Evolutionary conservation across 2,797 vertebrate genomes (phyloP).

Genomic region (Triplophysa yarkandensis): DNA sequence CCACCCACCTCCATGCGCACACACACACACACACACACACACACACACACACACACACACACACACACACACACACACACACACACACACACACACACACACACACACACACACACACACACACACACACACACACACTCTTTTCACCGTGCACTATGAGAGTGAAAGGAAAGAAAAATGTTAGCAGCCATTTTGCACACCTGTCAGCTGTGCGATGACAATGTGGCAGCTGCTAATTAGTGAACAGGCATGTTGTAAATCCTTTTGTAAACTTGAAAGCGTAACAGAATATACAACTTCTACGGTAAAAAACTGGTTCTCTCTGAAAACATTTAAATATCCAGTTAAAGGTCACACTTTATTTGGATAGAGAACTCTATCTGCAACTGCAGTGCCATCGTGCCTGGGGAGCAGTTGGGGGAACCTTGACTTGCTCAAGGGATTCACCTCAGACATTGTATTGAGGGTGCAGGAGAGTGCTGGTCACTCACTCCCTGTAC

Average conservation of each 20-base stretch:
- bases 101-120: constrained; percentile 17
- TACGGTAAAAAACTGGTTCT: no score
- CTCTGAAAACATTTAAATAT: no score
- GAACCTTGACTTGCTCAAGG: no score
- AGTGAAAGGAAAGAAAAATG: constrained; percentile 52
- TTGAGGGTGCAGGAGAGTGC: no score
- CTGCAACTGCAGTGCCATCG: no score
- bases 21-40: constrained; percentile 19
- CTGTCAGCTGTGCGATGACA: constrained; percentile 62
- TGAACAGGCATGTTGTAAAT: constrained; percentile 10
- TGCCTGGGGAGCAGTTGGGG: no score
- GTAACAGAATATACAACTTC: no score
- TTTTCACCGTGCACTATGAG: constrained; percentile 18
- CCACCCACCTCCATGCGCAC: constrained; percentile 14
- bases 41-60: constrained; percentile 11
- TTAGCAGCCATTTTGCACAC: constrained; percentile 63
- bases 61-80: constrained; percentile 15
- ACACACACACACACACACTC: constrained; percentile 12
- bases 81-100: constrained; percentile 12
- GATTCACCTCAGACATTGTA: no score
- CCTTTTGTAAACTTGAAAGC: neutral
- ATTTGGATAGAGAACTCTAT: no score
- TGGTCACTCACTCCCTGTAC: no score
- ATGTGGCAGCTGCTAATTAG: constrained; percentile 28
- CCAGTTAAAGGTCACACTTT: no score